Percentiles rank a stretch among this genome's conserved stretches.
phyloP scores from a whole-genome alignment of 2,113 vertebrate species.

The Nibea coibor region DNA sequence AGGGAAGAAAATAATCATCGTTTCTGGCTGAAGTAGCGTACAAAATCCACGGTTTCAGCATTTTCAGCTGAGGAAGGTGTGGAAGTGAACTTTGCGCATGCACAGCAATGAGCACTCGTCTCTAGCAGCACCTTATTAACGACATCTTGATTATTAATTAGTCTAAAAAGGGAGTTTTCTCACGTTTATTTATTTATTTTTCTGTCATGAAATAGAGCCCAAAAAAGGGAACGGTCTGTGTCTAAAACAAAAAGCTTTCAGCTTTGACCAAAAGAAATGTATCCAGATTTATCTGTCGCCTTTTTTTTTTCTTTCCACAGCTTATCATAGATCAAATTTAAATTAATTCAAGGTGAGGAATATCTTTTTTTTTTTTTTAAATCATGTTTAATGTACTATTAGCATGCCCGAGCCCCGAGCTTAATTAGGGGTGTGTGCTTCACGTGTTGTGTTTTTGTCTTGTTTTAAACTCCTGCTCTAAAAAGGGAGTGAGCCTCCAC shows the following conservation, averaged over 20 bases:
- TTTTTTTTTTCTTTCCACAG: constrained; percentile 42
- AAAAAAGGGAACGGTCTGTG: constrained; percentile 42
- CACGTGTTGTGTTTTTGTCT: constrained; percentile 42
- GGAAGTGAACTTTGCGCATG: constrained; percentile 27
- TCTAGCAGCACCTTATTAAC: constrained; percentile 57
- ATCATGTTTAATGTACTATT: constrained; percentile 24
- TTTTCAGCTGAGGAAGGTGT: constrained; percentile 22
- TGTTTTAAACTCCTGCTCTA: constrained; percentile 70
- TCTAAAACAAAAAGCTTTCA: constrained; percentile 62
- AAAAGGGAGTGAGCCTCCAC: constrained; percentile 69
- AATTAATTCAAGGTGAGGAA: constrained; percentile 61
- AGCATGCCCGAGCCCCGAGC: constrained; percentile 60
- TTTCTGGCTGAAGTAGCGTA: constrained; percentile 1
- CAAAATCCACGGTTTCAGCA: not conserved
- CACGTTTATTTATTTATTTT: not conserved
- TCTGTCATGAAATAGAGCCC: constrained; percentile 28
- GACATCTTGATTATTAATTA: constrained; percentile 22
- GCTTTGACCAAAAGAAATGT: constrained; percentile 74
- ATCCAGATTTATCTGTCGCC: constrained; percentile 41
- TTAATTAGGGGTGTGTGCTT: constrained; percentile 50
- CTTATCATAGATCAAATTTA: constrained; percentile 51
- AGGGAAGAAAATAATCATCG: not conserved
- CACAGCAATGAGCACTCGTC: constrained; percentile 32
- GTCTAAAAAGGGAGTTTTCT: constrained; percentile 2
- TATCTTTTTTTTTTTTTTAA: constrained; percentile 25